Evolutionary conservation across 1,140 invertebrate species (phyloP).

Genomic region (Panonychus citri): DNA sequence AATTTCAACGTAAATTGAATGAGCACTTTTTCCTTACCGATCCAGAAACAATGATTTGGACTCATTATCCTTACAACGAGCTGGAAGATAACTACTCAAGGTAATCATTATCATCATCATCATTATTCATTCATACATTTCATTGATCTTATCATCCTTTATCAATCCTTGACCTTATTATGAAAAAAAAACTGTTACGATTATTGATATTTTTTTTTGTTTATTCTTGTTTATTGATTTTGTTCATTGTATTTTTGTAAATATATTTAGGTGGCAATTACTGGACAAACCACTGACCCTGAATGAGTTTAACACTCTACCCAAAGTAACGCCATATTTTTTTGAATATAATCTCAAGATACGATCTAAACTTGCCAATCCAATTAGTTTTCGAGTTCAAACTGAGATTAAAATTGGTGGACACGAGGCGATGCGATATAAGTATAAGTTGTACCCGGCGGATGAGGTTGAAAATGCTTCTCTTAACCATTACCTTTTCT

Average conservation of each 20-base stretch:
- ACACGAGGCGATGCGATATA: conserved; percentile 17
- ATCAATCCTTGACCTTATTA: too few relatives aligned
- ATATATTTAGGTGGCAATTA: conserved; percentile 27
- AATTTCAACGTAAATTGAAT: conserved; percentile 18
- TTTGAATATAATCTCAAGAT: conserved; percentile 20
- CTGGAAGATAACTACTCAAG: conserved; percentile 19
- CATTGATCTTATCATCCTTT: not conserved
- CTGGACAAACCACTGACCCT: conserved; percentile 26
- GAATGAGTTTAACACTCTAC: conserved; percentile 28
- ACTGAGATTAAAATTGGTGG: conserved; percentile 16
- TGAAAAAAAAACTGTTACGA: not conserved
- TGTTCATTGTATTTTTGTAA: not conserved
- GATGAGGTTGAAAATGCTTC: conserved; percentile 18
- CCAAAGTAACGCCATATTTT: conserved; percentile 22
- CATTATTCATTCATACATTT: not conserved
- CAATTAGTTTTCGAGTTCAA: conserved; percentile 16
- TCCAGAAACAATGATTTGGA: conserved; percentile 29
- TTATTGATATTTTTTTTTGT: not conserved
- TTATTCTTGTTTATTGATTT: not conserved
- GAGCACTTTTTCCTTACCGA: conserved; percentile 30
- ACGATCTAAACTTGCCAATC: conserved; percentile 15
- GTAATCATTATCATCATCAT: conserved; percentile 9
- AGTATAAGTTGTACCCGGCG: conserved; percentile 18
- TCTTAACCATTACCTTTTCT: conserved; percentile 22
- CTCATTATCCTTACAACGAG: conserved; percentile 29